Base-by-base conservation (phyloP, 2,113 vertebrate species). In the Numida meleagris region DNA sequence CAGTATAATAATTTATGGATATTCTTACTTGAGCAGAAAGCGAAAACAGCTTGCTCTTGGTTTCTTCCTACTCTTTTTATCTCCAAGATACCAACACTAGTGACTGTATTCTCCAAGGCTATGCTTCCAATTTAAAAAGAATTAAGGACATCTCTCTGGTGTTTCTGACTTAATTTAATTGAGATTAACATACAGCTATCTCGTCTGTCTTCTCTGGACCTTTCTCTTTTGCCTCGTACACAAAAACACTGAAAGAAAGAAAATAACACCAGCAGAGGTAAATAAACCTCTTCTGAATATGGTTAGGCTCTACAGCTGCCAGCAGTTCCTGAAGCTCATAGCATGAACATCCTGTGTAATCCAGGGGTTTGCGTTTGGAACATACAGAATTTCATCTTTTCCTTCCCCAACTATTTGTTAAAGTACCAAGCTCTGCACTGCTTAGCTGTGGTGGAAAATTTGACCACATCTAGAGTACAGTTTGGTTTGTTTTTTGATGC, bases 121-220 rank as follows among this genome's bases (percentile, higher is more conserved):
- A 74, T 78, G 43, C 67, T 95, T 95, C 96, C 98, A 97, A 98
- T 98, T 98, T 98, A 95, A 97, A 97, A 97, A 97, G 97, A 98
- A 97, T 98, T 98, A 97, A 80, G 38, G 86, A 95, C 94, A 78
- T 94, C 96, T 97, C 96, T 84, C 82, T 88, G 63, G 96, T 96
- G 96, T 97, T 97, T 95, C 94, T 97, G 88, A 85, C 93, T 98
- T 98, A 97, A 98, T 97, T 98, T 98, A 97, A 96, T 87, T 87
- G 95, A 97, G 97, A 98, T 98, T 98, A 98, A 91, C 93, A 82
- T 82, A 68, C 58, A 92, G 90, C 66, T 40, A 73, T 96, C 87
- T 96, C 93, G 91, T 96, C 85, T 65, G 73, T 89, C 51, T 85
- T 95, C 90, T 65, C 55, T 40, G 72, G 72, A 85, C 78, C 84